A percentile compares a stretch with the other conserved stretches of the same genome.
These are phyloP conservation scores for Lampris incognitus DNA, from an alignment of 2,113 vertebrate genomes.

Conservation along the genomic window DNA sequence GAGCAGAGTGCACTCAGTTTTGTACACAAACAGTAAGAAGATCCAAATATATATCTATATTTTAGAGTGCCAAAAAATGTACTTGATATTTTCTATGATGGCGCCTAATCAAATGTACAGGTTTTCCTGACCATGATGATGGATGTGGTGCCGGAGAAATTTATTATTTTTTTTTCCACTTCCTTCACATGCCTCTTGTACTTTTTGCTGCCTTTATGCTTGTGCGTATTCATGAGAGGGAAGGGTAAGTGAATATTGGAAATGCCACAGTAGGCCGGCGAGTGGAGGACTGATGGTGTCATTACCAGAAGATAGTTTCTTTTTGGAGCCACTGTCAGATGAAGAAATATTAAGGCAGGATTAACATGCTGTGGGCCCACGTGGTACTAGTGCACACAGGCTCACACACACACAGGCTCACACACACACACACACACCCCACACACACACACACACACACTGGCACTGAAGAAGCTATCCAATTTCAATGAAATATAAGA, in stretches of 20 bases:
- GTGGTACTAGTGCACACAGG: neutral
- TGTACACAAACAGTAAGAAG: too few species aligned
- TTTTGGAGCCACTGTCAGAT: neutral
- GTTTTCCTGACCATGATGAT: too few species aligned
- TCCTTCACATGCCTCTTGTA: neutral
- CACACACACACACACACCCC: constrained; percentile 15
- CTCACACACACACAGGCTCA: neutral
- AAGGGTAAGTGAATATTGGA: constrained; percentile 1
- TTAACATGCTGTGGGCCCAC: constrained; percentile 3
- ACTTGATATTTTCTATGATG: too few species aligned
- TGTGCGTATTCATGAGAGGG: constrained; percentile 1
- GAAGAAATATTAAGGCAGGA: constrained; percentile 4
- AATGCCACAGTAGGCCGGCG: neutral
- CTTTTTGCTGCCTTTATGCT: neutral
- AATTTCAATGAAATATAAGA: too few species aligned
- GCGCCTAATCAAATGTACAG: too few species aligned
- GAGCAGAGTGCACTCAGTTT: too few species aligned
- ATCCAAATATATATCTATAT: too few species aligned
- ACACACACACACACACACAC: neutral
- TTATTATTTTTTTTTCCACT: neutral
- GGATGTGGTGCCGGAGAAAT: too few species aligned
- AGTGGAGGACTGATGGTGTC: constrained; percentile 9
- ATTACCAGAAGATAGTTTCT: neutral
- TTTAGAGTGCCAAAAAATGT: too few species aligned
- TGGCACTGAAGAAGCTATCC: too few species aligned